These are phyloP conservation scores for Coracias cyanogaster DNA, from an alignment of 2,797 vertebrate species.

Conservation along the genomic window DNA sequence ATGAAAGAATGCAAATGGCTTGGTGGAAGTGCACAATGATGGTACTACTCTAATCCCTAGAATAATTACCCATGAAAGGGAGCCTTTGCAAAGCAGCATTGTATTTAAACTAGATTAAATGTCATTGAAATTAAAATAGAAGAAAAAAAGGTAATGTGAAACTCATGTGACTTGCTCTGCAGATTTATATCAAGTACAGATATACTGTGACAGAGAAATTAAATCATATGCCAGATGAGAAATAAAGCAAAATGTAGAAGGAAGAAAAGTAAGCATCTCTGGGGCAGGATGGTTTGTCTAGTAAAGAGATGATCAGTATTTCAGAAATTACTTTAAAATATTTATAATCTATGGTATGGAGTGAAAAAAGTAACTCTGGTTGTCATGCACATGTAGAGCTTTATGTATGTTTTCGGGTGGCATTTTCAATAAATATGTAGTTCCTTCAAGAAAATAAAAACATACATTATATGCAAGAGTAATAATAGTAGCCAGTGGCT, in stretches of 20 bases:
- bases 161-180: neutral
- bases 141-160: neutral
- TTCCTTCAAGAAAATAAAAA: neutral
- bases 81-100: neutral
- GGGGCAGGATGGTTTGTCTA: neutral
- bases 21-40: neutral
- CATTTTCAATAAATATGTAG: neutral
- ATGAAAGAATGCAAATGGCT: neutral
- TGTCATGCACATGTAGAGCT: neutral
- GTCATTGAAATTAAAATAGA: neutral
- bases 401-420: neutral
- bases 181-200: neutral
- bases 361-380: neutral
- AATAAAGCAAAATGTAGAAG: neutral
- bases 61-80: neutral
- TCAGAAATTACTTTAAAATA: neutral
- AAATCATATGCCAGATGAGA: neutral
- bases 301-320: neutral
- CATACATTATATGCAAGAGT: neutral
- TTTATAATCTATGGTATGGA: neutral
- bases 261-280: neutral
- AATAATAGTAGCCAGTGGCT: neutral
- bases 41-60: neutral
- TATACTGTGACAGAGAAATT: neutral
- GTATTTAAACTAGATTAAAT: slow-evolving; percentile 1